A percentile compares a stretch with the other conserved stretches of the same genome.
Conservation (phyloP, 1,140 invertebrate species). For the Halesus radiatus region DNA sequence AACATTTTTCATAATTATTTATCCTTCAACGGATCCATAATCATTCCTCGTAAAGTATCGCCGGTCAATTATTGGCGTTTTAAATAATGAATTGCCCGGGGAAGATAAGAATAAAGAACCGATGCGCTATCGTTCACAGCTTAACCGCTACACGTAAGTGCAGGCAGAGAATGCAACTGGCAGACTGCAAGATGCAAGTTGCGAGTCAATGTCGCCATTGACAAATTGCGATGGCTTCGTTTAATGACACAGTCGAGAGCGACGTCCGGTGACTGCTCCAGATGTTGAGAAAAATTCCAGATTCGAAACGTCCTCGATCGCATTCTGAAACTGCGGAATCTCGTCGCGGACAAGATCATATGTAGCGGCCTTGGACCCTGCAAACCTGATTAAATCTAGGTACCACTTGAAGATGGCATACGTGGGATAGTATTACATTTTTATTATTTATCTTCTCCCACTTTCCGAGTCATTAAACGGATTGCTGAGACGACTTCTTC, state of each 20-base stretch:
- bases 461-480: neutral
- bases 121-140: neutral
- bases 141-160: neutral
- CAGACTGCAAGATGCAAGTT: neutral
- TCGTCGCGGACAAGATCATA: neutral
- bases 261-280: slow-evolving; percentile 1
- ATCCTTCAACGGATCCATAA: too few species aligned
- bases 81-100: too few species aligned
- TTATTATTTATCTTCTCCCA: slow-evolving; percentile 3
- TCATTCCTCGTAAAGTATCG: too few species aligned
- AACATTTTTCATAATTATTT: too few species aligned
- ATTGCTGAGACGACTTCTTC: neutral
- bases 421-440: neutral
- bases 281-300: slow-evolving; percentile 2
- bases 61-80: too few species aligned
- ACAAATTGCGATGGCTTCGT: slow-evolving; percentile 46
- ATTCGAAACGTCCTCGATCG: slow-evolving; percentile 31
- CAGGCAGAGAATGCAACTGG: neutral
- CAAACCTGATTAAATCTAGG: slow-evolving; percentile 19
- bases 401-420: neutral
- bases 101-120: neutral
- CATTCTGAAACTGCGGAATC: slow-evolving; percentile 28
- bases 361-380: neutral
- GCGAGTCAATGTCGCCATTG: slow-evolving; percentile 7
- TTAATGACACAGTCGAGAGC: slow-evolving; percentile 1